Evolutionary conservation across 37 sponge, comb jelly and placozoan species (phyloP).

Genomic region (Eunapius fragilis): DNA sequence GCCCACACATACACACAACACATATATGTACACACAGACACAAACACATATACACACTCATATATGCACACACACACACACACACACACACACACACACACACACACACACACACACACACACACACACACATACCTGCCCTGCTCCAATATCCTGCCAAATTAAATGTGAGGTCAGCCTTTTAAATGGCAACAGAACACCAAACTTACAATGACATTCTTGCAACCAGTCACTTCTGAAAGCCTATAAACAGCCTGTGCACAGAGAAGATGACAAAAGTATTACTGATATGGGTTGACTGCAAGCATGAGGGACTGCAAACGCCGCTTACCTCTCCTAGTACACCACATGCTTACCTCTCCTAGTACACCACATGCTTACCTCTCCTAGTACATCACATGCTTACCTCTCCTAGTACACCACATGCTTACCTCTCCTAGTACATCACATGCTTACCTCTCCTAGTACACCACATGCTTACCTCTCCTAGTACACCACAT

Average conservation of each 20-base stretch:
- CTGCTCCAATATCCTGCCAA: constrained; percentile 54
- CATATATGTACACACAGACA: constrained; percentile 4
- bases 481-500: no score
- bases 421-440: no score
- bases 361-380: no score
- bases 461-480: no score
- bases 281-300: no score
- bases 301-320: no score
- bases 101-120: constrained; percentile 32
- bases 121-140: constrained; percentile 39
- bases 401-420: no score
- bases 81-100: constrained; percentile 32
- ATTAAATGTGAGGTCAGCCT: neutral
- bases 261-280: no score
- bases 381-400: no score
- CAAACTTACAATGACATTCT: constrained; percentile 59
- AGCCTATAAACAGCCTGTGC: constrained; percentile 36
- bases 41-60: constrained; percentile 12
- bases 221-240: constrained; percentile 25
- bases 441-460: no score
- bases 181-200: neutral
- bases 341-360: no score
- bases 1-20: neutral
- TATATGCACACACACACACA: constrained; percentile 8
- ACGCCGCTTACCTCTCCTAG: no score